Base-by-base conservation (phyloP, 2,797 vertebrate genomes). In the Spatula versicolor region DNA sequence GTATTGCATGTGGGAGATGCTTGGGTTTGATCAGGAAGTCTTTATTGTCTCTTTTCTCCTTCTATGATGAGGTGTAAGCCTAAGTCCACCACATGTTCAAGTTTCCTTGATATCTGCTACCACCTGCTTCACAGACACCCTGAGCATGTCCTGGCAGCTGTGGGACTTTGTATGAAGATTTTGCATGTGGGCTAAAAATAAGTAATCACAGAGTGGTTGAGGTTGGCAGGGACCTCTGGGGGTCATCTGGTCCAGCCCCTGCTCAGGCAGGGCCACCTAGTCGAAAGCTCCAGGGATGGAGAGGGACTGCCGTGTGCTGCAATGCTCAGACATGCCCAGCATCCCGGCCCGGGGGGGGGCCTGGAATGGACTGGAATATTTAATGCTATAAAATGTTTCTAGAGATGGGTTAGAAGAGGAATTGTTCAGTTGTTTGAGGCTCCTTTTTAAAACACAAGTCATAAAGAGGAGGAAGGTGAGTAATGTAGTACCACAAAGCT, bases 51-150 rank as follows among this genome's bases (percentile, higher is more conserved):
- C 13, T 20, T 6, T 7, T 20, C 11, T 46, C 45, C n/a, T n/a
- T n/a, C 3, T 11, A 4, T 2, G n/a, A 21, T 3, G 8, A 2
- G 39, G 9, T 21, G 66, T 33, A 23, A n/a, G 64, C 28, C 16
- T 3, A 5, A n/a, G 13, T 14, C 52, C 50, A 9, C 4, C 45
- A 1, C 8, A 0, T 0, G 4, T 4, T 13, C 54, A n/a, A 0
- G 25, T 3, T 8, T 48, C 43, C 46, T 33, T 3, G 0, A 23
- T 7, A 2, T 30, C 6, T 74, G 31, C 23, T 45, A 28, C 2
- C 7, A 11, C 35, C 13, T 22, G 68, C 33, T 35, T 50, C 30
- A n/a, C 48, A 13, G 58, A 5, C 17, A 7, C 26, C 39, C 54
- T 14, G 35, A 50, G 69, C 13, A 1, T 7, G 7, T 3, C 2